Evolutionary conservation across 2,113 vertebrate species (phyloP), one percentile per base, ranked within the genome.

Genomic region (Greenwoodochromis staneri): DNA sequence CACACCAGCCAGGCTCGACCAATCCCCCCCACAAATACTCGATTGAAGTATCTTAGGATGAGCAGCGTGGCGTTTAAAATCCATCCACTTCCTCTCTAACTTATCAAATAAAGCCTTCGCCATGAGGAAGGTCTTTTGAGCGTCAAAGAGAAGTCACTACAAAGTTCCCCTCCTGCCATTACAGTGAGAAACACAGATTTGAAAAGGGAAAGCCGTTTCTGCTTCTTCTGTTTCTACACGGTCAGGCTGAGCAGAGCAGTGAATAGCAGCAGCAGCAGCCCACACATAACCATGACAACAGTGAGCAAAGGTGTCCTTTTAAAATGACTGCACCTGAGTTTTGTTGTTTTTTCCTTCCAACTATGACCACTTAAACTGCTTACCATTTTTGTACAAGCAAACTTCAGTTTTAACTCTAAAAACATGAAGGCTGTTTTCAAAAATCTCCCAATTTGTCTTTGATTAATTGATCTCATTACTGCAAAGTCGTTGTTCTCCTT

Each of bases 1-100:
- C 59, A 21, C 88, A 80, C 88, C 94, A 83, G 87, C 84, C 92
- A 96, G 96, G 90, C 95, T 83, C 87, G 3, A 96, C 94, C 92
- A 97, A 95, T 96, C 94, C 61, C 90, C 45, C 80, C 4, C 51
- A 82, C 85, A 94, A 95, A 94, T 87, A 87, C 87, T 83, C 81
- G 88, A 95, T 89, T 5, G 36, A 76, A 34, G 69, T 71, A 42
- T 38, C 31, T 55, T 81, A 78, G 63, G n/a, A 81, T 27, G 54
- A 85, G 63, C 51, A 9, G 55, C 2, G 40, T 42, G 54, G 17
- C 7, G 9, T 80, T 38, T 57, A n/a, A 16, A 55, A 80, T 78
- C 31, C 34, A 83, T 81, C 53, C 29, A 17, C 36, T 21, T 34
- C 14, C 36, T 17, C 24, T 80, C 13, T 8, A 34, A 57, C 76